Conservation (phyloP, 2,797 vertebrate species). For the Urophycis tenuis region DNA sequence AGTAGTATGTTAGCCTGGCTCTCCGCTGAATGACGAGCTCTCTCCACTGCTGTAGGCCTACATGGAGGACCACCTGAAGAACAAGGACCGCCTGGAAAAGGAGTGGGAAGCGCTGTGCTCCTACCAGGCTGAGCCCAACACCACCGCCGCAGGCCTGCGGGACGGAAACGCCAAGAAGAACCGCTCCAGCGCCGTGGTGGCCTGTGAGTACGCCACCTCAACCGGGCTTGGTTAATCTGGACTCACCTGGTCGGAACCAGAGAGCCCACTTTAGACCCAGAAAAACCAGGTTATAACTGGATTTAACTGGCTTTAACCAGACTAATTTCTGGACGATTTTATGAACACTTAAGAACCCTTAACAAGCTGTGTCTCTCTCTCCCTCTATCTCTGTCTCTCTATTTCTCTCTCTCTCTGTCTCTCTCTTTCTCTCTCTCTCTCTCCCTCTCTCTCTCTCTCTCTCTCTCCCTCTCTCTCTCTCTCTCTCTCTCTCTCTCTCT, state of each 20-base stretch:
- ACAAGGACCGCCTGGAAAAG: constrained; percentile 89
- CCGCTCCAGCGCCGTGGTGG: constrained; percentile 74
- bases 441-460: not conserved
- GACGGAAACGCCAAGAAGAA: constrained; percentile 84
- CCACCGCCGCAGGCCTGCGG: constrained; percentile 68
- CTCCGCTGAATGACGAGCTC: too few species aligned
- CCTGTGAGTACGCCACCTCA: constrained; percentile 70
- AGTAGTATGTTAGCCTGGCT: too few species aligned
- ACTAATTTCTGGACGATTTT: not conserved
- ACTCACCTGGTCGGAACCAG: not conserved
- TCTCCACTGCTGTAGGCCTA: constrained; percentile 82
- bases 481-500: constrained; percentile 6
- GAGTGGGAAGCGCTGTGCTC: constrained; percentile 95
- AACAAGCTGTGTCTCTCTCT: not conserved
- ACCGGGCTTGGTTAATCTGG: not conserved
- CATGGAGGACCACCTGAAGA: constrained; percentile 98
- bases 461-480: constrained; percentile 2
- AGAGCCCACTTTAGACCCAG: not conserved
- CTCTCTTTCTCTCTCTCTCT: not conserved
- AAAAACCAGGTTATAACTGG: not conserved
- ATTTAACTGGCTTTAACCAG: not conserved
- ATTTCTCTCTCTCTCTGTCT: not conserved
- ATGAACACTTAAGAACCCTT: not conserved
- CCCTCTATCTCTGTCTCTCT: too few species aligned
- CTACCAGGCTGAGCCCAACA: constrained; percentile 90